phyloP scores from a whole-genome alignment of 2,888 invertebrate genomes.

The Argyra leucocephala region DNA sequence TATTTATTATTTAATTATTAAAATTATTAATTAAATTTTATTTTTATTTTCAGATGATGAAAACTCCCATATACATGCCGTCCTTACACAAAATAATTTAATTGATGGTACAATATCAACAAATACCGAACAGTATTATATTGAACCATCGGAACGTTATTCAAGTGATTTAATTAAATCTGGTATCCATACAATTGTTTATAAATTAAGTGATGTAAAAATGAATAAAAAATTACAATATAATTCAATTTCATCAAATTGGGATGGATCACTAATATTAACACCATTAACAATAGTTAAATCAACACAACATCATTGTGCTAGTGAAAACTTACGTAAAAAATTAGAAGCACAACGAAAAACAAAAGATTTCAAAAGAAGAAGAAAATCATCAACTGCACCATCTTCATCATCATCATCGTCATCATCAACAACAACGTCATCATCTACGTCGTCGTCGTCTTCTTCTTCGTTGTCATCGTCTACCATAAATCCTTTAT shows the following conservation, averaged over 20 bases:
- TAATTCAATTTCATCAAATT: background rate
- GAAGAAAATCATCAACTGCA: constrained; percentile 45
- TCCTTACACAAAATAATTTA: constrained; percentile 75
- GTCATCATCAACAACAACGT: constrained; percentile 45
- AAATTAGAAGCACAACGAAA: constrained; percentile 26
- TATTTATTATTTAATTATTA: too few relatives aligned
- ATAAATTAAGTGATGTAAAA: constrained; percentile 67
- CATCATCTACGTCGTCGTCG: constrained; percentile 42
- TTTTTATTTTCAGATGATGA: constrained; percentile 62
- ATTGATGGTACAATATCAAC: constrained; percentile 84
- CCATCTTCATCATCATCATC: constrained; percentile 36
- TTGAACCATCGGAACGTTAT: constrained; percentile 52
- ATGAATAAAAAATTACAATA: constrained; percentile 28
- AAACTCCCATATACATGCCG: constrained; percentile 68
- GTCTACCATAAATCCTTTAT: background rate
- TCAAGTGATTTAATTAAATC: constrained; percentile 45
- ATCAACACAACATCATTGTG: constrained; percentile 25
- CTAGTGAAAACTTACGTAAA: constrained; percentile 38
- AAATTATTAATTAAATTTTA: background rate
- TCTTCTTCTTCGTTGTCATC: constrained; percentile 44
- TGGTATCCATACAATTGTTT: constrained; percentile 72
- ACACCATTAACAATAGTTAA: constrained; percentile 15
- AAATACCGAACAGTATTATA: constrained; percentile 67
- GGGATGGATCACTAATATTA: background rate
- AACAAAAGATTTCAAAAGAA: constrained; percentile 28